Conservation (phyloP, 1,140 invertebrate genomes). For the Armadillidium nasatum region DNA sequence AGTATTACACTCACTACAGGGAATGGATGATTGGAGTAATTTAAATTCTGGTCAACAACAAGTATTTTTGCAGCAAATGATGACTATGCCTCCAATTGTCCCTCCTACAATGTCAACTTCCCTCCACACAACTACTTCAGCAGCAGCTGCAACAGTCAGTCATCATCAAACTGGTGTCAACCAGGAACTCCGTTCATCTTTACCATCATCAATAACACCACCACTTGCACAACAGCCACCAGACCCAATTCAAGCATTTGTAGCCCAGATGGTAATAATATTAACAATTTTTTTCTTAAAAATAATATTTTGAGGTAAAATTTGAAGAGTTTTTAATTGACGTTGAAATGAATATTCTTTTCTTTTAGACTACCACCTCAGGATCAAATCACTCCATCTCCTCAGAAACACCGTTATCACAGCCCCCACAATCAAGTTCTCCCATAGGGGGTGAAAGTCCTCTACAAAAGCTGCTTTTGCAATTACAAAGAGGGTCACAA, state of each 20-base stretch:
- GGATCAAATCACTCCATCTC: conserved; percentile 27
- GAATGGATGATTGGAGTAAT: conserved; percentile 60
- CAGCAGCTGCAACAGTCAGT: conserved; percentile 17
- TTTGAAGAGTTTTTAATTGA: too few relatives aligned
- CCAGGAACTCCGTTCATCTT: neutral
- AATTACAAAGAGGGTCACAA: conserved; percentile 37
- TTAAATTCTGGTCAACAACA: conserved; percentile 59
- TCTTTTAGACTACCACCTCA: conserved; percentile 32
- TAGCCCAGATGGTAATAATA: conserved; percentile 37
- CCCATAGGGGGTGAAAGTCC: conserved; percentile 38
- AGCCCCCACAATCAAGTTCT: conserved; percentile 29
- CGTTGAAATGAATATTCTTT: neutral
- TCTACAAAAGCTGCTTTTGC: conserved; percentile 37
- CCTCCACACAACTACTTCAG: conserved; percentile 30
- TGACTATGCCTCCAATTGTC: conserved; percentile 50
- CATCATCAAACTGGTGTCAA: neutral
- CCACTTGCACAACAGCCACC: neutral
- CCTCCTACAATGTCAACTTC: conserved; percentile 29
- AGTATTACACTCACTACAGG: conserved; percentile 54
- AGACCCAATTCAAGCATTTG: conserved; percentile 38
- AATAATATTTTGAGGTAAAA: too few relatives aligned
- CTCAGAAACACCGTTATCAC: conserved; percentile 21
- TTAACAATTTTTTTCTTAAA: too few relatives aligned
- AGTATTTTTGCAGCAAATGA: conserved; percentile 55
- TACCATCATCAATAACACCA: neutral